Conservation (phyloP, 2,113 vertebrate species). For the Catharus minimus region DNA sequence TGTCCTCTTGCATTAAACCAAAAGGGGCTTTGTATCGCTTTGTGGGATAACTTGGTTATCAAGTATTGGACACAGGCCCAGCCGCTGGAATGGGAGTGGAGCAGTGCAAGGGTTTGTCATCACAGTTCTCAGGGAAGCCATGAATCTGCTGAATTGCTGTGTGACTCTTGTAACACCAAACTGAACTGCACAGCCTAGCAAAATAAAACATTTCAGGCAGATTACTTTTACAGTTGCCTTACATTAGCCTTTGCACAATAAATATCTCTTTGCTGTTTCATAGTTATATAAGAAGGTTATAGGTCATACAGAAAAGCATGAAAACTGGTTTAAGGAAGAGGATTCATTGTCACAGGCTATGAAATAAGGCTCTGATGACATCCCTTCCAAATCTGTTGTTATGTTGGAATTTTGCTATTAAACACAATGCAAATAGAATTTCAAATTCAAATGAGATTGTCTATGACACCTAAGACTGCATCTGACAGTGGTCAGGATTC, state of each 20-base stretch:
- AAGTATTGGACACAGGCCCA: background rate
- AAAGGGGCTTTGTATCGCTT: background rate
- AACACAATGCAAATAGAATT: background rate
- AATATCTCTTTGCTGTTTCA: background rate
- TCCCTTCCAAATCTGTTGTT: background rate
- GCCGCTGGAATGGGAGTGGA: background rate
- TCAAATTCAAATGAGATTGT: background rate
- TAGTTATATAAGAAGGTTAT: background rate
- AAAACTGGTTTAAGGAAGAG: background rate
- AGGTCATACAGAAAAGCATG: background rate
- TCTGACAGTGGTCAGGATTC: background rate
- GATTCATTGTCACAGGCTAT: background rate
- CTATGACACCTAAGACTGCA: background rate
- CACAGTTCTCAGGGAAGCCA: background rate
- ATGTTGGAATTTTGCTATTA: background rate
- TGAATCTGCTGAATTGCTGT: slow-evolving; percentile 5
- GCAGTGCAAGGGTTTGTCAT: background rate
- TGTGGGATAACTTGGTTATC: background rate
- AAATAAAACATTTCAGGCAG: background rate
- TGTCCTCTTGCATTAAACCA: slow-evolving; percentile 7
- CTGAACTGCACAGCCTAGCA: background rate
- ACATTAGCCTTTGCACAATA: background rate
- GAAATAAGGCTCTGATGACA: background rate
- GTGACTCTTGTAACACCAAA: background rate
- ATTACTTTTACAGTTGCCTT: background rate